Evolutionary conservation across 2,113 vertebrate genomes (phyloP).

Genomic region (Rhombomys opimus): DNA sequence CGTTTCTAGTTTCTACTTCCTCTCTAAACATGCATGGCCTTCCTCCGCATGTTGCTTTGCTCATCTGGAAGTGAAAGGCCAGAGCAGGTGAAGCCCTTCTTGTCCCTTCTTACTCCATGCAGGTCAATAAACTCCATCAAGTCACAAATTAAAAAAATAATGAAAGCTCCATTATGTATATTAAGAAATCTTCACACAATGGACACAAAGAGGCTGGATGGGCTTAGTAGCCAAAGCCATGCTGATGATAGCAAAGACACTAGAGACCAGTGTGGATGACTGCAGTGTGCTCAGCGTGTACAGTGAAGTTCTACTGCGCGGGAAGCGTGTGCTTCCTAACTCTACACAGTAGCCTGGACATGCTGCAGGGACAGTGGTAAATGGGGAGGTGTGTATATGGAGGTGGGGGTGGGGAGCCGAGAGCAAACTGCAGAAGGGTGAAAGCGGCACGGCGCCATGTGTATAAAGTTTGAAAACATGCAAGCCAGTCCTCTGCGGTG

Average conservation of each 20-base stretch:
- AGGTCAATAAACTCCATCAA: not conserved
- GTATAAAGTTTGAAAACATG: constrained; percentile 73
- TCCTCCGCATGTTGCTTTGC: not conserved
- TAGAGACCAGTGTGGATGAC: not conserved
- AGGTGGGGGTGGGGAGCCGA: not conserved
- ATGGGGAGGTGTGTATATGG: not conserved
- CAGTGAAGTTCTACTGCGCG: not conserved
- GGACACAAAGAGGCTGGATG: not conserved
- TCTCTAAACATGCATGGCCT: not conserved
- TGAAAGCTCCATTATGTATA: not conserved
- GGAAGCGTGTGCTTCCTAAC: not conserved
- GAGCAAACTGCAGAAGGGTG: constrained; percentile 36
- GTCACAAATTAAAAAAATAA: not conserved
- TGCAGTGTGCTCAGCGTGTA: not conserved
- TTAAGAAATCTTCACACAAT: not conserved
- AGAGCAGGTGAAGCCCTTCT: not conserved
- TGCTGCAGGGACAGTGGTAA: not conserved
- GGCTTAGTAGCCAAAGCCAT: not conserved
- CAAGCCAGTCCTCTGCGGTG: constrained; percentile 3
- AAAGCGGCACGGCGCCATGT: constrained; percentile 31
- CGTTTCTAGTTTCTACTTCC: not conserved
- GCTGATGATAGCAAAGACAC: not conserved
- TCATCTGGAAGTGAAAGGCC: not conserved
- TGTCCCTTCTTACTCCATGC: not conserved
- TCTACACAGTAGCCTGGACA: constrained; percentile 6